These are phyloP conservation scores for Haemorhous mexicanus DNA, from an alignment of 2,113 vertebrate species.

Conservation along the genomic window DNA sequence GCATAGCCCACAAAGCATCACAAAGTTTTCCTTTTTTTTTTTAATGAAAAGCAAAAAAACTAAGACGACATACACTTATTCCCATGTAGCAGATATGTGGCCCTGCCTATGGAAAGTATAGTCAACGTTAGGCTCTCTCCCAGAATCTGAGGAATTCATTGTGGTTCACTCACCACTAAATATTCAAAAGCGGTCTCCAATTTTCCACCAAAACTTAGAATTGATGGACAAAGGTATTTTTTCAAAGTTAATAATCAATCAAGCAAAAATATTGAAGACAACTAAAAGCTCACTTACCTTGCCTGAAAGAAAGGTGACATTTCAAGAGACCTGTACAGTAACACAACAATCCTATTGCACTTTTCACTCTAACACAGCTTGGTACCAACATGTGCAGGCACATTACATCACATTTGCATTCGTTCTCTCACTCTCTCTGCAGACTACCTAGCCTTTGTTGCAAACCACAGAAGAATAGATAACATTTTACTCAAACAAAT, in stretches of 20 bases:
- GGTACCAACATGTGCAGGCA: not conserved
- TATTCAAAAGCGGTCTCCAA: not conserved
- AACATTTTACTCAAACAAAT: not conserved
- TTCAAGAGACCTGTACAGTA: not conserved
- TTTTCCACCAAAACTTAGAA: not conserved
- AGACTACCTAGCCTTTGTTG: not conserved
- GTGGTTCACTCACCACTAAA: not conserved
- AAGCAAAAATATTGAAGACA: not conserved
- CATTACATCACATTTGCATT: accelerated
- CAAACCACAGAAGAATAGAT: not conserved
- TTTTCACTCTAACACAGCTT: not conserved
- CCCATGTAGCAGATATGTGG: not conserved
- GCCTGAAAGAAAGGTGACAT: not conserved
- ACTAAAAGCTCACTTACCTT: not conserved
- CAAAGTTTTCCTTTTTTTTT: not conserved
- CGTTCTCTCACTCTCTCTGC: not conserved
- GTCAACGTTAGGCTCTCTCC: not conserved
- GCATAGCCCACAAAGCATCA: not conserved
- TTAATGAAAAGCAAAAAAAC: not conserved
- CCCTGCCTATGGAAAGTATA: not conserved
- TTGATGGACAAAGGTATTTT: not conserved
- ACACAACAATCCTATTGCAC: not conserved
- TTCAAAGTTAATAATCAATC: not conserved
- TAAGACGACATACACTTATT: not conserved
- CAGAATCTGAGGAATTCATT: not conserved